These are phyloP conservation scores for Drosophila pruinosa DNA, from an alignment of 1,140 invertebrate genomes.

Conservation along the genomic window DNA sequence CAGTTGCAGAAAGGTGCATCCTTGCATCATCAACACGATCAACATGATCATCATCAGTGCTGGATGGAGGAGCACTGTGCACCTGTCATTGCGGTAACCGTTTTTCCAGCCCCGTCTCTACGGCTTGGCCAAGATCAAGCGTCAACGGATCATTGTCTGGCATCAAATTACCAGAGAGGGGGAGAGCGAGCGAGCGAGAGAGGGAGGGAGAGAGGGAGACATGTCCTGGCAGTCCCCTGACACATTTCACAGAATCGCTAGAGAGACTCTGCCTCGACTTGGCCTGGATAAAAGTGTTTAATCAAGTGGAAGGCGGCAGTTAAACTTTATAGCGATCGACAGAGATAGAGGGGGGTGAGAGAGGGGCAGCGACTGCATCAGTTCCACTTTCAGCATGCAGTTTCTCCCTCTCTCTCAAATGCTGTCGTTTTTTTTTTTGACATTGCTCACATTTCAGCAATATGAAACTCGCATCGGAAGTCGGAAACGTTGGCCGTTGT, in stretches of 20 bases:
- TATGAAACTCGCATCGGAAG: slow-evolving; percentile 65
- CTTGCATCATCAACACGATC: slow-evolving; percentile 55
- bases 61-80: slow-evolving; percentile 34
- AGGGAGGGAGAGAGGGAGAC: not conserved
- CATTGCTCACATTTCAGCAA: slow-evolving; percentile 70
- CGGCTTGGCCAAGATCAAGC: slow-evolving; percentile 55
- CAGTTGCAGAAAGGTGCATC: slow-evolving; percentile 76
- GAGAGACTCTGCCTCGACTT: slow-evolving; percentile 17
- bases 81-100: slow-evolving; percentile 71
- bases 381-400: not conserved
- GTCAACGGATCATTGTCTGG: slow-evolving; percentile 69
- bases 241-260: slow-evolving; percentile 62
- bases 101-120: slow-evolving; percentile 35
- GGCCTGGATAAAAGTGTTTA: slow-evolving; percentile 63
- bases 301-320: slow-evolving; percentile 78
- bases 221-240: slow-evolving; percentile 12
- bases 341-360: not conserved
- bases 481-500: slow-evolving; percentile 67
- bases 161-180: slow-evolving; percentile 52
- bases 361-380: not conserved
- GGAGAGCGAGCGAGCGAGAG: not conserved
- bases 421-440: not conserved
- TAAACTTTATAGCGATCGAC: slow-evolving; percentile 45
- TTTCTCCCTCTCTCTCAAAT: not conserved
- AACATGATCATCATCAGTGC: slow-evolving; percentile 10